Conservation (phyloP, 2,113 vertebrate genomes). For the Epinephelus cyanopodus region DNA sequence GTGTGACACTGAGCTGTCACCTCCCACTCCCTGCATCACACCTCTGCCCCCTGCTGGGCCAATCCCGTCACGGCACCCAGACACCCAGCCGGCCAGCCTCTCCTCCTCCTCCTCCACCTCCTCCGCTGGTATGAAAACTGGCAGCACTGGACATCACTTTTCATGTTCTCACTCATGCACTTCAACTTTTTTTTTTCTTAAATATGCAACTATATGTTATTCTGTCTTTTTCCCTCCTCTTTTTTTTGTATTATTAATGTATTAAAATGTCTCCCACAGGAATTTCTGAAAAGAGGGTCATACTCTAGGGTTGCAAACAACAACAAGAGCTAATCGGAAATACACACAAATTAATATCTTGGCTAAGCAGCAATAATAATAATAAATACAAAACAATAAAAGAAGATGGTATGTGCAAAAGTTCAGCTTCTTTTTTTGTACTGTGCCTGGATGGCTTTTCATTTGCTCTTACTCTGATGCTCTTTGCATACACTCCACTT, state of each 20-base stretch:
- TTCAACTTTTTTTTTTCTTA: conserved; percentile 9
- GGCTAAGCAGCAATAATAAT: no score
- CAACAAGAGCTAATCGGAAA: no score
- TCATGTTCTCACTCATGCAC: conserved; percentile 33
- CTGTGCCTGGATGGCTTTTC: no score
- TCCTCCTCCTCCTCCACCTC: conserved; percentile 47
- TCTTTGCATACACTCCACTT: no score
- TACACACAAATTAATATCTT: no score
- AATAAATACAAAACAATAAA: no score
- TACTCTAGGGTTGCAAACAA: not conserved
- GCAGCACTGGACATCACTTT: conserved; percentile 37
- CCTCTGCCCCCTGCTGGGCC: conserved; percentile 83
- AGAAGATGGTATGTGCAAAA: no score
- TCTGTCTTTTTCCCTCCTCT: not conserved
- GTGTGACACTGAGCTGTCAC: conserved; percentile 79
- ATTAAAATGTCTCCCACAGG: not conserved
- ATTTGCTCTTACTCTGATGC: no score
- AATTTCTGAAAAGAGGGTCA: not conserved
- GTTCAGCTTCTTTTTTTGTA: no score
- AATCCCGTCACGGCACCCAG: conserved; percentile 65
- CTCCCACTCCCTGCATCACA: conserved; percentile 80
- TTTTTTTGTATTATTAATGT: not conserved
- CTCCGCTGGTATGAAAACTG: conserved; percentile 42
- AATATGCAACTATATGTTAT: not conserved
- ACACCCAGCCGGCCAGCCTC: conserved; percentile 53